These are phyloP conservation scores for Bovichtus variegatus DNA, from an alignment of 2,797 vertebrate genomes.

Conservation along the genomic window DNA sequence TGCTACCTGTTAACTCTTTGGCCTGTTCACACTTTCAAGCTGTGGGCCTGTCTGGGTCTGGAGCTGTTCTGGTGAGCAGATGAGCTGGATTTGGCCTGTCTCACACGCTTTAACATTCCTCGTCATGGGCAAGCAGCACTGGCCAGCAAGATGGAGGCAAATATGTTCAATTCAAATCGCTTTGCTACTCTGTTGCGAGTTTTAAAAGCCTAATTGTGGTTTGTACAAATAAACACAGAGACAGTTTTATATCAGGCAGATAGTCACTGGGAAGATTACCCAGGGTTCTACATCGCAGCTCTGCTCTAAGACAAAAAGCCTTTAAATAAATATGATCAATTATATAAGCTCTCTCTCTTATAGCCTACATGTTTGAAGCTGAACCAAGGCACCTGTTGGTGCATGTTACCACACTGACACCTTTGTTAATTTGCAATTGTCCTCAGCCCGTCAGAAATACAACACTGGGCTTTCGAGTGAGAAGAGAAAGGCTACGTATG, in stretches of 20 bases:
- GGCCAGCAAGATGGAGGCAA: slow-evolving; percentile 30
- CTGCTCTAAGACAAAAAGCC: slow-evolving; percentile 36
- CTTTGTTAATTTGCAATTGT: slow-evolving; percentile 84
- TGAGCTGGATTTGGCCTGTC: slow-evolving; percentile 83
- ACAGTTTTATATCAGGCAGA: slow-evolving; percentile 14
- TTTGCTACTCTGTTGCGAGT: slow-evolving; percentile 17
- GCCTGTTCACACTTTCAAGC: slow-evolving; percentile 62
- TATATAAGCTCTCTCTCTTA: slow-evolving; percentile 54
- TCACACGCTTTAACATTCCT: slow-evolving; percentile 85
- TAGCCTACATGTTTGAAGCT: slow-evolving; percentile 53
- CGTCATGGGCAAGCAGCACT: slow-evolving; percentile 77
- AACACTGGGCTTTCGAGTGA: slow-evolving; percentile 63
- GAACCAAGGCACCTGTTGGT: slow-evolving; percentile 76
- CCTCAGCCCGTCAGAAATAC: slow-evolving; percentile 74
- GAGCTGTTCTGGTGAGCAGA: slow-evolving; percentile 78
- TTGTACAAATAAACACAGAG: slow-evolving; percentile 22
- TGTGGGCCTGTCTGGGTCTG: slow-evolving; percentile 45
- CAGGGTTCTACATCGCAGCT: slow-evolving; percentile 30
- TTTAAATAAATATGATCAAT: slow-evolving; percentile 76
- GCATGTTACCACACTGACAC: slow-evolving; percentile 76
- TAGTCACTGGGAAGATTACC: slow-evolving; percentile 50
- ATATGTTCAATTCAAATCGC: slow-evolving; percentile 38
- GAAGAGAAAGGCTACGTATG: slow-evolving; percentile 61
- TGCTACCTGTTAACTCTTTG: slow-evolving; percentile 76
- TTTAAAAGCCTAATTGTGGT: slow-evolving; percentile 10